Base-by-base conservation (phyloP, 2,797 vertebrate species). In the Melanitta fusca region DNA sequence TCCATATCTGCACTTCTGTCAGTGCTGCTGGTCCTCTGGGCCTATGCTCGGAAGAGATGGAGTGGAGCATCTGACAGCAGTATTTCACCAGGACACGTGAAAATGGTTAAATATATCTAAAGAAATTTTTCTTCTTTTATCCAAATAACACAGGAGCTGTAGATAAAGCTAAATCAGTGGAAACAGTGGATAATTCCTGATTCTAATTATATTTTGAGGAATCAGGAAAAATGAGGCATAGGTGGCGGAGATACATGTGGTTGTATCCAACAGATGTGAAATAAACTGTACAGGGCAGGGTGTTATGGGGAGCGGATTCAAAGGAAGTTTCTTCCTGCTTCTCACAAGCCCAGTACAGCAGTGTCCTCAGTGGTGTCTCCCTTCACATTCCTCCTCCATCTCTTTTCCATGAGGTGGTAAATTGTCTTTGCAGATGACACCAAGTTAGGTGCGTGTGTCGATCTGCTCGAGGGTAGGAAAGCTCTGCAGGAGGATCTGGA, bases 301-400 rank as follows among this genome's bases (percentile, higher is more conserved):
- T 25, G 19, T 53, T 57, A 41, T 28, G 20, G n/a, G n/a, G 11
- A 88, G 12, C 5, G 8, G 70, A 90, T 86, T 20, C 38, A 61
- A 66, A 64, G 27, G 6, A 82, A 88, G 27, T 2, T 15, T 80
- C 56, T 66, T 3, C 0, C 13, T 8, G 6, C 32, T 2, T 1
- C 34, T 89, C 24, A 18, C 1, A 1, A 85, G 24, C 8, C 13
- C 4, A 2, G 5, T 47, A 22, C 1, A 0, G 20, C 49, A 41
- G 22, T 70, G 36, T 85, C 25, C 79, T 83, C 39, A 28, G 38
- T 39, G 21, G 8, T 62, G 28, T 65, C 41, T 51, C 45, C 34
- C 27, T 88, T 89, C 28, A 32, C 16, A 62, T 47, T 22, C 18
- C 4, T 61, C 53, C 87, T 88, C 11, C 25, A 6, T 57, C 18